These are phyloP conservation scores for Scaptomyza parva DNA, from an alignment of 2,888 invertebrate species.

Conservation along the genomic window DNA sequence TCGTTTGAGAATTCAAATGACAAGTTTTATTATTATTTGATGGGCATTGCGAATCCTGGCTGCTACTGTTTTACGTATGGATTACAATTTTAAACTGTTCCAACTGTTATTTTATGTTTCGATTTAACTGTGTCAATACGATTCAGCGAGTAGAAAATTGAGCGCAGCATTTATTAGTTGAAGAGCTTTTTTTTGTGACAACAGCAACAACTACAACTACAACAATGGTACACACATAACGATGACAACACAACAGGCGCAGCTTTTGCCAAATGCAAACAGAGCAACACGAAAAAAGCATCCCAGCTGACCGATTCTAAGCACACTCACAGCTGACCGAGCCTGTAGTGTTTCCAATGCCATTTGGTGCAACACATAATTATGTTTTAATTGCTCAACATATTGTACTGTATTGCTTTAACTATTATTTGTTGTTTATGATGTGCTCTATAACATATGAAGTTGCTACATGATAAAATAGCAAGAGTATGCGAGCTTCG, in stretches of 20 bases:
- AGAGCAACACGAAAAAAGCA: slow-evolving; percentile 36
- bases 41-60: slow-evolving; percentile 30
- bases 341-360: background rate
- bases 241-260: slow-evolving; percentile 52
- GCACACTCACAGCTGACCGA: slow-evolving; percentile 3
- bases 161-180: slow-evolving; percentile 48
- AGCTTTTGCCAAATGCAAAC: slow-evolving; percentile 54
- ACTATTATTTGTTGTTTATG: background rate
- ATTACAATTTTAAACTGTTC: slow-evolving; percentile 6
- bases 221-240: slow-evolving; percentile 59
- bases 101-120: slow-evolving; percentile 7
- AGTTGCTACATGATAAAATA: background rate
- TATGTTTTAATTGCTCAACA: background rate
- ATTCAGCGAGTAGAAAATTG: slow-evolving; percentile 42
- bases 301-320: slow-evolving; percentile 48
- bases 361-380: background rate
- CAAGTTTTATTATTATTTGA: slow-evolving; percentile 21
- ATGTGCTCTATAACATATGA: background rate
- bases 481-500: slow-evolving; percentile 9
- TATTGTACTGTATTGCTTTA: background rate
- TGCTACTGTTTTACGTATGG: background rate
- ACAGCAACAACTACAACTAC: slow-evolving; percentile 18
- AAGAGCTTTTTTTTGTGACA: slow-evolving; percentile 41
- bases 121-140: slow-evolving; percentile 49
- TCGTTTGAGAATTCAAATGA: slow-evolving; percentile 18